These are phyloP conservation scores for Chiroxiphia lanceolata DNA, from an alignment of 2,797 vertebrate species.

Conservation along the genomic window DNA sequence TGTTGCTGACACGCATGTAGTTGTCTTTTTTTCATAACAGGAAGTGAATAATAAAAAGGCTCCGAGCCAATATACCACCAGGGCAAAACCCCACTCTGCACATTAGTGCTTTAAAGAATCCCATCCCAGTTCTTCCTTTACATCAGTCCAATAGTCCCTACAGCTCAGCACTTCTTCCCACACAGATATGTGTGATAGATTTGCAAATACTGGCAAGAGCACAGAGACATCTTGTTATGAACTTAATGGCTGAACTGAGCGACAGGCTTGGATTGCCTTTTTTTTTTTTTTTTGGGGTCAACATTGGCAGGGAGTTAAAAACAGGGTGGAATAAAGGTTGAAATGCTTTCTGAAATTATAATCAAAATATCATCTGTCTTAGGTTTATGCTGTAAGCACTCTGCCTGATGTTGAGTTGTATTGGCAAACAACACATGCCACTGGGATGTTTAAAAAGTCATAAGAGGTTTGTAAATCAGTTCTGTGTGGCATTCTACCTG, in stretches of 20 bases:
- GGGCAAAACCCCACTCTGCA: background rate
- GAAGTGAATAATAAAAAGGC: constrained; percentile 25
- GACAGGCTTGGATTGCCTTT: background rate
- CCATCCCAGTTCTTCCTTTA: background rate
- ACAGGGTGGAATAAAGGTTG: background rate
- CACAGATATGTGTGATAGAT: constrained; percentile 22
- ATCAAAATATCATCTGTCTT: constrained; percentile 26
- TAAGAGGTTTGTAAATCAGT: constrained; percentile 45
- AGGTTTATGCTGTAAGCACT: background rate
- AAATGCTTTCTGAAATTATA: constrained; percentile 24
- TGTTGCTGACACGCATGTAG: background rate
- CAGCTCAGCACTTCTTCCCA: constrained; percentile 2
- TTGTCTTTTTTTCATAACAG: background rate
- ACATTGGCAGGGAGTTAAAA: constrained; percentile 14
- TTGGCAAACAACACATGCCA: constrained; percentile 1
- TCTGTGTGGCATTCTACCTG: background rate
- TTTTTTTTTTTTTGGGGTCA: background rate
- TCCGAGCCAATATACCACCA: background rate
- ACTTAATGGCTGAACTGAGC: background rate
- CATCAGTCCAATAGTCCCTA: background rate
- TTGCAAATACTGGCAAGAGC: constrained; percentile 35
- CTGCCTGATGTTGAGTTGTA: constrained; percentile 22
- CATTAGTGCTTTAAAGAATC: constrained; percentile 24
- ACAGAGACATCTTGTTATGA: constrained; percentile 14
- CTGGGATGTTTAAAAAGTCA: constrained; percentile 34